Percentiles rank a stretch among this genome's conserved stretches.
These are phyloP conservation scores for Limnothrissa miodon DNA, from an alignment of 2,113 vertebrate species.

Conservation along the genomic window DNA sequence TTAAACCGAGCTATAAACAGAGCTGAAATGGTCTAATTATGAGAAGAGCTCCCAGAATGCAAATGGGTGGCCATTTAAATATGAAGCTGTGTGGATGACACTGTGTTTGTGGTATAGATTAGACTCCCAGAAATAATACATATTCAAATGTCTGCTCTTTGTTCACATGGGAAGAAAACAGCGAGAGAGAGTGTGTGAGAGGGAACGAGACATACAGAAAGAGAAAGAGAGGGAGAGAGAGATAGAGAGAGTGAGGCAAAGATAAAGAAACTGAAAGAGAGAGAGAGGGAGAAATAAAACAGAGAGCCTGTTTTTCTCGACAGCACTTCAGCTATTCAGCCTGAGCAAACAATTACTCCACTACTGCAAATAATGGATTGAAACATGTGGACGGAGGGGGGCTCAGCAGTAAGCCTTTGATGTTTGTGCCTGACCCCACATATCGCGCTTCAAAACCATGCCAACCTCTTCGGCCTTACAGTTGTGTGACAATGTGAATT, in stretches of 20 bases:
- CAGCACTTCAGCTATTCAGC: constrained; percentile 33
- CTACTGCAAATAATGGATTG: constrained; percentile 33
- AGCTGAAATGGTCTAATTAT: not conserved
- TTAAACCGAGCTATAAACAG: not conserved
- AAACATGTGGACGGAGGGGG: constrained; percentile 29
- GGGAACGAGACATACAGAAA: not conserved
- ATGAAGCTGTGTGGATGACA: not conserved
- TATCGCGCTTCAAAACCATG: constrained; percentile 34
- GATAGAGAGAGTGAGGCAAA: not conserved
- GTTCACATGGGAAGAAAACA: not conserved
- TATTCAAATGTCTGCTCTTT: constrained; percentile 6
- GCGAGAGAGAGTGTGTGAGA: not conserved
- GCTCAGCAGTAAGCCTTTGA: constrained; percentile 31
- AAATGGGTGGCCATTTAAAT: not conserved
- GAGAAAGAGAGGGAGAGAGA: not conserved
- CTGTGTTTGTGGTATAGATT: not conserved
- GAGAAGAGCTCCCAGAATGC: not conserved
- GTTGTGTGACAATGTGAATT: constrained; percentile 26
- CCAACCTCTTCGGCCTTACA: constrained; percentile 17
- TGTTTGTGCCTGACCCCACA: constrained; percentile 38
- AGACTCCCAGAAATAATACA: not conserved
- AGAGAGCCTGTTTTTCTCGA: constrained; percentile 16
- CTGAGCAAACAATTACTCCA: constrained; percentile 32
- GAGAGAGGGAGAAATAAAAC: not conserved
- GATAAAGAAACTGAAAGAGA: not conserved